Evolutionary conservation across 2,888 invertebrate species (phyloP), one percentile per base, ranked within the genome.

Genomic region (Thymelicus lineola): DNA sequence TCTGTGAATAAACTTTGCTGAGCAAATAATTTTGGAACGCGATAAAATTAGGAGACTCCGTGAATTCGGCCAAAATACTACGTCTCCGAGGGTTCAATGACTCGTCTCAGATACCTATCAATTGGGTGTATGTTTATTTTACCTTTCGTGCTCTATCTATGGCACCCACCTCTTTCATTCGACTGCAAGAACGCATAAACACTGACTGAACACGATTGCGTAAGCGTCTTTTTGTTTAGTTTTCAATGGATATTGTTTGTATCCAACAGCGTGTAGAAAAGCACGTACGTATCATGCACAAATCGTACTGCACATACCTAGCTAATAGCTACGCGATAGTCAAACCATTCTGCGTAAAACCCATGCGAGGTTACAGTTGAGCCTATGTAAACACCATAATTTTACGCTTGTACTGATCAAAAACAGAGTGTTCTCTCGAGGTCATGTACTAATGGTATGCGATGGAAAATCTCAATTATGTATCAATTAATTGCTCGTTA

Each of bases 221-320:
- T 62, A 62, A 66, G 57, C 57, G 28, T 62, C 68, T 68, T 68
- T 68, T 57, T 68, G 45, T 68, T 61, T 62, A 62, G 57, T 68
- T 68, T 62, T 68, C 68, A 68, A 68, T 68, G 68, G 55, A 55
- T 67, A 68, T 68, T 68, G 62, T 68, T 68, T 57, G 62, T 46
- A 57, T 62, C 55, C 61, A 68, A 9, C 68, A n/a, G 61, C 17
- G 68, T 68, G 62, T 57, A 62, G n/a, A 36, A 68, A 68, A 46
- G 35, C 68, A 68, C 61, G 67, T 67, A 67, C 61, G n/a, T 45
- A 64, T 55, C n/a, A 42, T 28, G 45, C 35, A 35, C 28, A 61
- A 67, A 48, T 48, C 20, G 53, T 20, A 5, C 53, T 53, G 20
- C 12, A 20, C 17, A 20, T 12, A 53, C 12, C 20, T 20, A 53